A percentile compares a stretch with the other conserved stretches of the same genome.
phyloP scores from a whole-genome alignment of 1,140 invertebrate species.

The Hypothenemus hampei region DNA sequence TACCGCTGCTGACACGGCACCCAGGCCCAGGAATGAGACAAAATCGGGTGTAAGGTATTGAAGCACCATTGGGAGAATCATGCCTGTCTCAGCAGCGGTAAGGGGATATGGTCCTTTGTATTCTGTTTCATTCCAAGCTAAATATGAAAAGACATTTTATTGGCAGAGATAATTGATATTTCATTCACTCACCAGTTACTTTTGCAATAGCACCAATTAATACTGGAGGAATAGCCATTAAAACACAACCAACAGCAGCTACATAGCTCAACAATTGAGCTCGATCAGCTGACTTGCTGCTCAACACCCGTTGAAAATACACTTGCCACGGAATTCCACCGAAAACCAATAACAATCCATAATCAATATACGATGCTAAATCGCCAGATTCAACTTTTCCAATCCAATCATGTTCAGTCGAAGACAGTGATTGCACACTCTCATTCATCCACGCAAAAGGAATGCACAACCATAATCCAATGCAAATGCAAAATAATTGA shows the following conservation, averaged over 20 bases:
- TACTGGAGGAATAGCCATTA: conserved; percentile 95
- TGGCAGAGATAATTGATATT: background rate
- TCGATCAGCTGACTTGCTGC: conserved; percentile 86
- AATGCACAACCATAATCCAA: conserved; percentile 97
- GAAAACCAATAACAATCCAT: conserved; percentile 86
- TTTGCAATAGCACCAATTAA: conserved; percentile 95
- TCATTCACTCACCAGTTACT: conserved; percentile 71
- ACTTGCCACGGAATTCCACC: conserved; percentile 99
- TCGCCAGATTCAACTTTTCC: conserved; percentile 68
- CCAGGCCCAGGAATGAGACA: conserved; percentile 94
- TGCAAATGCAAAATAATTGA: conserved; percentile 97
- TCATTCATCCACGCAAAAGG: conserved; percentile 90
- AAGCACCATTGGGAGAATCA: conserved; percentile 94
- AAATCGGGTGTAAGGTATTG: conserved; percentile 92
- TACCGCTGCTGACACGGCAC: conserved; percentile 96
- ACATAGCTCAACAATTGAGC: conserved; percentile 96
- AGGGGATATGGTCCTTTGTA: conserved; percentile 71
- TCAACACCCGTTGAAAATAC: conserved; percentile 96
- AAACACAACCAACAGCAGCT: conserved; percentile 88
- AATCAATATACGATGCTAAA: conserved; percentile 84
- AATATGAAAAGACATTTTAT: background rate
- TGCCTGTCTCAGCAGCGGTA: conserved; percentile 73
- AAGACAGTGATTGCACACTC: conserved; percentile 71
- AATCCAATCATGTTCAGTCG: conserved; percentile 87
- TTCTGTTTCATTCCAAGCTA: conserved; percentile 90